A percentile compares a stretch with the other conserved stretches of the same genome.
These are phyloP conservation scores for Maconellicoccus hirsutus DNA, from an alignment of 1,140 invertebrate genomes.

Conservation along the genomic window DNA sequence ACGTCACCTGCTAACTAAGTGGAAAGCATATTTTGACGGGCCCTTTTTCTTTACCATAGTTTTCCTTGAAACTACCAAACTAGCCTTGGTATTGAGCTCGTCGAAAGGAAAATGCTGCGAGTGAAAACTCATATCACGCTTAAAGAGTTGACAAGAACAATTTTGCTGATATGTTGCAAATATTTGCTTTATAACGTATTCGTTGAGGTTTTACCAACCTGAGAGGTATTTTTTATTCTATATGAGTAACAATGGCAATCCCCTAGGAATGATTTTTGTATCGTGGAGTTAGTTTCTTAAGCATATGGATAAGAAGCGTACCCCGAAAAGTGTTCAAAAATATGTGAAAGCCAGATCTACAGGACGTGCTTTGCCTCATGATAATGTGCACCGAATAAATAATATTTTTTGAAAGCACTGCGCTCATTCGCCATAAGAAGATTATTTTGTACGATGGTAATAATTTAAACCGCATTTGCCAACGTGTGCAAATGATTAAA, in stretches of 20 bases:
- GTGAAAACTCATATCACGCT: neutral
- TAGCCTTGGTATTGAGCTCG: no score
- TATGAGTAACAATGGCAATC: neutral
- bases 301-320: neutral
- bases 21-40: neutral
- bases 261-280: neutral
- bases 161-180: neutral
- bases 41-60: neutral
- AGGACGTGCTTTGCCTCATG: neutral
- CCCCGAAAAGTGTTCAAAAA: neutral
- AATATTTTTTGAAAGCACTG: neutral
- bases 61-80: neutral
- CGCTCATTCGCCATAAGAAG: no score
- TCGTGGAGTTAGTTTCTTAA: neutral
- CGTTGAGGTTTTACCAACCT: neutral
- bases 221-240: neutral
- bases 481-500: no score
- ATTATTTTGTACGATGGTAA: no score
- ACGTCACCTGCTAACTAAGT: neutral
- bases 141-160: neutral
- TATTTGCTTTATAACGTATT: neutral
- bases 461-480: no score
- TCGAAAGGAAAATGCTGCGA: no score
- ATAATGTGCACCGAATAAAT: neutral
- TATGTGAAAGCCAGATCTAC: neutral